A percentile compares a stretch with the other conserved stretches of the same genome.
Evolutionary conservation across 2,113 vertebrate genomes (phyloP).

Genomic region (Lathamus discolor): DNA sequence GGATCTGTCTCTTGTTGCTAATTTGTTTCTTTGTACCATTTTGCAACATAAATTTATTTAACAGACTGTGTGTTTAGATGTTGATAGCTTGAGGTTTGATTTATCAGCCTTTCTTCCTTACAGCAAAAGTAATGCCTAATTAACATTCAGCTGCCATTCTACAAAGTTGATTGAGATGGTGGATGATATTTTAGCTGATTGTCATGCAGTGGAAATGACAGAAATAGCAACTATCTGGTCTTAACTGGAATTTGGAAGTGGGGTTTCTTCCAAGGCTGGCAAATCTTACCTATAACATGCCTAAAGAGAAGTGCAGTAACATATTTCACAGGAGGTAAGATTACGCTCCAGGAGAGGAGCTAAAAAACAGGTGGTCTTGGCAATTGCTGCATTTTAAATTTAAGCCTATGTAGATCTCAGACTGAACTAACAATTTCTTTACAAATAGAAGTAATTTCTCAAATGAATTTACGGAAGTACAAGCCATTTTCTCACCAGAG

Average conservation of each 20-base stretch:
- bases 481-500: neutral
- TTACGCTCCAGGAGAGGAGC: neutral
- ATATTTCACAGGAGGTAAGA: conserved; percentile 38
- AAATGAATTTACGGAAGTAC: neutral
- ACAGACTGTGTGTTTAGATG: neutral
- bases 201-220: conserved; percentile 16
- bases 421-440: neutral
- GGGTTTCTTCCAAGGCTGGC: conserved; percentile 10
- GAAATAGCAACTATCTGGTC: conserved; percentile 16
- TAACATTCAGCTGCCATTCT: conserved; percentile 16
- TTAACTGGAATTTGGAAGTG: conserved; percentile 27
- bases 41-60: neutral
- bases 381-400: neutral
- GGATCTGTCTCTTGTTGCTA: neutral
- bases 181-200: conserved; percentile 52
- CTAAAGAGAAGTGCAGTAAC: neutral
- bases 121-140: neutral
- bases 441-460: neutral
- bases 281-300: conserved; percentile 13
- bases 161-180: conserved; percentile 39
- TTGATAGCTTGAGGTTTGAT: neutral
- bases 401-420: neutral
- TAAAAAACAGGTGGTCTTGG: conserved; percentile 18
- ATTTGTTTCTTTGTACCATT: neutral
- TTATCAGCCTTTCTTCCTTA: neutral